phyloP scores from a whole-genome alignment of 2,797 vertebrate genomes.

The Mus minutoides region DNA sequence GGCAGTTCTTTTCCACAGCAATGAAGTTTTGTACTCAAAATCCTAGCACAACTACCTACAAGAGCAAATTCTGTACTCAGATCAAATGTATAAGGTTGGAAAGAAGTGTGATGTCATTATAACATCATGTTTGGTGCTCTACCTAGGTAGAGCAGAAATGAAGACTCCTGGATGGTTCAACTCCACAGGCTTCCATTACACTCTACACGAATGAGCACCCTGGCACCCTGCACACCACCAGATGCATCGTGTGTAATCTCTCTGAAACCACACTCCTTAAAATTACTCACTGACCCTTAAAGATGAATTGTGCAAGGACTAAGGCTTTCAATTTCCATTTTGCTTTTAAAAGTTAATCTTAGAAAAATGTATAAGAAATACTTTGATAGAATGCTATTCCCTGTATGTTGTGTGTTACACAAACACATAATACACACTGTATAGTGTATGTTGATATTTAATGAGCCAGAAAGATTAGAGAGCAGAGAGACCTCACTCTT shows the following conservation, averaged over 20 bases:
- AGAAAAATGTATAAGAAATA: neutral
- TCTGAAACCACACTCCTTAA: neutral
- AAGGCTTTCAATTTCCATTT: neutral
- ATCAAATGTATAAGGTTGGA: neutral
- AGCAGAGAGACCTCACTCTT: constrained; percentile 27
- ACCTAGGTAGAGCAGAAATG: neutral
- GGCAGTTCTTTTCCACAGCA: neutral
- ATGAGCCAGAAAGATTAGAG: neutral
- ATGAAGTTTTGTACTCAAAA: neutral
- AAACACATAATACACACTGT: neutral
- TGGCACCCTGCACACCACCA: neutral
- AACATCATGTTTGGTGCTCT: neutral
- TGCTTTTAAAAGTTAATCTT: neutral
- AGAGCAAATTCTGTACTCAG: neutral
- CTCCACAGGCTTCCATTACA: neutral
- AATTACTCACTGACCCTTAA: neutral
- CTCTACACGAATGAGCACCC: neutral
- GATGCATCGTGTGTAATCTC: neutral
- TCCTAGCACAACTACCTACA: neutral
- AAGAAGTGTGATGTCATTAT: neutral
- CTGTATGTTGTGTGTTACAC: neutral
- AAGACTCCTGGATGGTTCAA: neutral
- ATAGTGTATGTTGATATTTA: neutral
- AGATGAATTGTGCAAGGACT: neutral
- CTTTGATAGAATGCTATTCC: constrained; percentile 13